phyloP scores from a whole-genome alignment of 2,113 vertebrate genomes.

The Archilochus colubris region DNA sequence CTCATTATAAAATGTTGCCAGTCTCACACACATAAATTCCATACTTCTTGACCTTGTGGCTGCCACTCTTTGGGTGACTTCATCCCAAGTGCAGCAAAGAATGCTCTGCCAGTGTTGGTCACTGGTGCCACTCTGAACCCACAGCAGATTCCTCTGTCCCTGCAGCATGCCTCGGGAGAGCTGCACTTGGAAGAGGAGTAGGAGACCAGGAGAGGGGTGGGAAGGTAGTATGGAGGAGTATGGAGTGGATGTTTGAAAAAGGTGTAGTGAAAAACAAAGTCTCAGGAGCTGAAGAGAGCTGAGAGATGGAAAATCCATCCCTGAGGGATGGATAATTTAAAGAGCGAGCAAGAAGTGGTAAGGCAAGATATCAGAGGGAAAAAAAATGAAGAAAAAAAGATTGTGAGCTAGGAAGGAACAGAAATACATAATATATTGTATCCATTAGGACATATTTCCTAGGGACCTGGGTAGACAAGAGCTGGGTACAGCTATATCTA shows the following conservation, averaged over 20 bases:
- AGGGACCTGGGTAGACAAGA: not conserved
- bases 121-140: not conserved
- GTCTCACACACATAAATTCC: not conserved
- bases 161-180: rapidly evolving
- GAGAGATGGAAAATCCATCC: too few relatives aligned
- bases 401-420: not conserved
- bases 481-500: not conserved
- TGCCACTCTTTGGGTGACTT: not conserved
- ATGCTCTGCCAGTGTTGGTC: rapidly evolving
- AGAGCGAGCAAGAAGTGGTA: not conserved
- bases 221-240: not conserved
- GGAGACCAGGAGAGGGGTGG: not conserved
- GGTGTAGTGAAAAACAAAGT: not conserved
- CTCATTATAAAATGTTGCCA: not conserved
- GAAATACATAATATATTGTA: not conserved
- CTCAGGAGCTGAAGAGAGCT: not conserved
- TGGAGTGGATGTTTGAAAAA: not conserved
- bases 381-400: not conserved
- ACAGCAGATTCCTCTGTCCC: rapidly evolving
- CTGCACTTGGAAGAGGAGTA: not conserved
- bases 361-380: not conserved
- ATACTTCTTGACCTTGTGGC: not conserved
- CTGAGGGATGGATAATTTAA: too few relatives aligned
- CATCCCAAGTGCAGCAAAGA: not conserved
- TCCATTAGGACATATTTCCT: not conserved